Percentiles rank a stretch among this genome's conserved stretches.
phyloP scores from a whole-genome alignment of 2,888 invertebrate species.

The Zelleria hepariella region DNA sequence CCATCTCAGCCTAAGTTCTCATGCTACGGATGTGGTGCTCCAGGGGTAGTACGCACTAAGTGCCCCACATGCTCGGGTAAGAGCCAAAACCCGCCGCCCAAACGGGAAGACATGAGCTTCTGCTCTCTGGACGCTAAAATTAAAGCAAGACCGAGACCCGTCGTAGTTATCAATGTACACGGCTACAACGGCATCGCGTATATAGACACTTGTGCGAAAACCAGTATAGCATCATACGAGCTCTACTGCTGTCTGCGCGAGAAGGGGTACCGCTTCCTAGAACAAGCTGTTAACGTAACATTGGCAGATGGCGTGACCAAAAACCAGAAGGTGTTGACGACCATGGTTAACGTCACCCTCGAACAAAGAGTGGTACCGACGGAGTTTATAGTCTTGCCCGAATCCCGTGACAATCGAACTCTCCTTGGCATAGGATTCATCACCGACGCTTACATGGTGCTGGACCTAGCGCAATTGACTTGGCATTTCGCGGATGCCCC shows the following conservation, averaged over 20 bases:
- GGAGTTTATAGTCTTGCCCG: background rate
- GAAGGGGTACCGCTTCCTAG: background rate
- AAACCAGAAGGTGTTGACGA: background rate
- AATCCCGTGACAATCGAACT: background rate
- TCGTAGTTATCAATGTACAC: background rate
- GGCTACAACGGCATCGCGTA: background rate
- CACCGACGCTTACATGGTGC: background rate
- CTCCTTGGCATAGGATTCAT: background rate
- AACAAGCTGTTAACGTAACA: background rate
- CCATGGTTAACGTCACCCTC: background rate
- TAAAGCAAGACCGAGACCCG: background rate
- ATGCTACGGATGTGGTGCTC: slow-evolving; percentile 1
- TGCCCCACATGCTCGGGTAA: background rate
- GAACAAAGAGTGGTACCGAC: background rate
- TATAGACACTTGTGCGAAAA: background rate
- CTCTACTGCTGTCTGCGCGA: background rate
- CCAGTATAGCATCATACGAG: background rate
- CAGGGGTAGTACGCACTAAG: background rate
- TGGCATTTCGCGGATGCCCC: slow-evolving; percentile 8
- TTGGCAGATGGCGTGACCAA: background rate
- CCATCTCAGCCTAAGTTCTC: background rate
- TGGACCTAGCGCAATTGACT: background rate
- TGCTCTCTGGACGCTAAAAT: background rate
- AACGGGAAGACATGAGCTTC: background rate
- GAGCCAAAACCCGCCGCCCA: background rate